phyloP scores from a whole-genome alignment of 1,140 invertebrate species.

The Babylonia areolata region DNA sequence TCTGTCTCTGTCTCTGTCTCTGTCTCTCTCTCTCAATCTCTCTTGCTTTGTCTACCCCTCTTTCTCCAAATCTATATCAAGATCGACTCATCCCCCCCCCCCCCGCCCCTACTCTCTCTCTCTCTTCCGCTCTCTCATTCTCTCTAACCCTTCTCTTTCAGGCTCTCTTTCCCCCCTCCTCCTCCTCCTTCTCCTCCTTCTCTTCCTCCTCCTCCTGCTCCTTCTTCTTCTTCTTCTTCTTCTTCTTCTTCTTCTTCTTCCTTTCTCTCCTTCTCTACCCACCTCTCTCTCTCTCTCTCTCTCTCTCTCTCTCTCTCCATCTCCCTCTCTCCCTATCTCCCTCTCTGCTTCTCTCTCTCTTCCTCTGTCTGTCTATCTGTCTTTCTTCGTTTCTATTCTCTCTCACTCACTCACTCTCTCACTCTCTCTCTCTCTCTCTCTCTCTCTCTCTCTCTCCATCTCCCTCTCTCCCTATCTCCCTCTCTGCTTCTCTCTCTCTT shows the following conservation, averaged over 20 bases:
- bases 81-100: too few species aligned
- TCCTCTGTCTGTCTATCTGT: not conserved
- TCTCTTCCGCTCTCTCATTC: too few species aligned
- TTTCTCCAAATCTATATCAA: too few species aligned
- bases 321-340: not conserved
- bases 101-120: too few species aligned
- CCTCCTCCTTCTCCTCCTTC: not conserved
- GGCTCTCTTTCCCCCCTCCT: too few species aligned
- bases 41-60: not conserved
- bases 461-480: not conserved
- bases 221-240: not conserved
- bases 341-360: not conserved
- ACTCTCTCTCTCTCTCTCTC: not conserved
- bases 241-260: not conserved
- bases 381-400: not conserved
- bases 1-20: not conserved
- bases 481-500: not conserved
- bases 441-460: not conserved
- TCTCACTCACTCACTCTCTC: slow-evolving; percentile 5
- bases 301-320: not conserved
- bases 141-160: too few species aligned
- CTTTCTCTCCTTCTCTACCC: not conserved
- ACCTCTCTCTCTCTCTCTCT: slow-evolving; percentile 19
- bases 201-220: not conserved
- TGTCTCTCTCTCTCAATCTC: too few species aligned